phyloP scores from a whole-genome alignment of 2,113 vertebrate species.

The Psilopsiagon aymara region DNA sequence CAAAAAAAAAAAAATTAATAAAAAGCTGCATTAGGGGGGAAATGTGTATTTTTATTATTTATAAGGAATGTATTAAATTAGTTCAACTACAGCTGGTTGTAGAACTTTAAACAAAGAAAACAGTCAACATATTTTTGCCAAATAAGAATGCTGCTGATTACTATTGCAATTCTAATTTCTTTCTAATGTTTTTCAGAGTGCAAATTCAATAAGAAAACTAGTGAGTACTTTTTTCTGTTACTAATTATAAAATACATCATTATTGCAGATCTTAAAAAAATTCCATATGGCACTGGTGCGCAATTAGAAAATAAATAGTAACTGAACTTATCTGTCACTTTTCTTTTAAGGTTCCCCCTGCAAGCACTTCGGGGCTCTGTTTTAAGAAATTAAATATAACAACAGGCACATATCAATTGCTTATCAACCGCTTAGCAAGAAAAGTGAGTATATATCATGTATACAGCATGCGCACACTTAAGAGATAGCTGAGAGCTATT shows the following conservation, averaged over 20 bases:
- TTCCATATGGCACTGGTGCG: not conserved
- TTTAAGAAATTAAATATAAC: conserved; percentile 96
- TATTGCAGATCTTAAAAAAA: not conserved
- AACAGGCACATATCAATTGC: conserved; percentile 80
- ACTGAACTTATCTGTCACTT: not conserved
- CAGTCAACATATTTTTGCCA: not conserved
- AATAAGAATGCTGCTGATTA: not conserved
- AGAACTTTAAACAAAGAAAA: not conserved
- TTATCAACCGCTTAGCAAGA: conserved; percentile 89
- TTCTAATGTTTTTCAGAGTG: conserved; percentile 83
- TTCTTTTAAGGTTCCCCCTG: conserved; percentile 81
- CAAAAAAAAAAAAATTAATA: not conserved
- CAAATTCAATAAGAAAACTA: conserved; percentile 88
- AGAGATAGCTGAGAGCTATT: not conserved
- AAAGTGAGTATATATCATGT: conserved; percentile 77
- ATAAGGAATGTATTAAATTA: not conserved
- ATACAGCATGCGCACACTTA: not conserved
- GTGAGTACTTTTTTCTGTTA: conserved; percentile 80
- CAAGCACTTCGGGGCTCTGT: conserved; percentile 90
- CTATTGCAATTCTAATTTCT: not conserved
- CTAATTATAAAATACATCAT: not conserved
- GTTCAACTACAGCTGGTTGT: not conserved
- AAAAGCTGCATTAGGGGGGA: not conserved
- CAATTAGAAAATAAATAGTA: not conserved
- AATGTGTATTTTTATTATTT: not conserved